Base-by-base conservation (phyloP, 2,113 vertebrate genomes). In the Hyaena hyaena region DNA sequence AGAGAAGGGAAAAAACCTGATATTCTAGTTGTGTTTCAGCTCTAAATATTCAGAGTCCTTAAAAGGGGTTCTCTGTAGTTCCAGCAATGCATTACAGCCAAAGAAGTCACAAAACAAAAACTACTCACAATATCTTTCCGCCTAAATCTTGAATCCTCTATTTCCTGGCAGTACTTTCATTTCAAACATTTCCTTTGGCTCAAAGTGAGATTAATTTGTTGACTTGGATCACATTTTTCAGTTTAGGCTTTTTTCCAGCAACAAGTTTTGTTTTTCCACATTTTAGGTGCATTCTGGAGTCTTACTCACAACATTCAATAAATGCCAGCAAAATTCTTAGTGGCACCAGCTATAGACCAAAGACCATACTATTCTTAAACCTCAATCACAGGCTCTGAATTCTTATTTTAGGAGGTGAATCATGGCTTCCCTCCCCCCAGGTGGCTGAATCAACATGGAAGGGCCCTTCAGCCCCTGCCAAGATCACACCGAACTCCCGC, bases 201-300 rank as follows among this genome's bases (percentile, higher is more conserved):
- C 73, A 87, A 94, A 97, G 39, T 94, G 81, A 95, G 95, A 95
- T 90, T 93, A 97, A 96, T 93, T 96, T 97, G 93, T 97, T 96
- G 96, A 97, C 90, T 93, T 98, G 96, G 96, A 95, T 92, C 73
- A 92, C 80, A 79, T 97, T 97, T 97, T 97, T 92, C 89, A 96
- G 84, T 88, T 95, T 53, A 96, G 95, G 93, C 96, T 97, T 90
- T 92, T 96, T 93, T 94, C 97, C 97, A 97, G 97, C 96, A 96
- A 93, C 87, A 96, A 98, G 95, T 96, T 97, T 96, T 97, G 95
- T 96, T 97, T 93, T 96, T 95, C 96, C 76, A 94, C 87, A 97
- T 97, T 97, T 97, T 95, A 96, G 98, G 97, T 97, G 94, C 92
- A 93, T 90, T 92, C 84, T 96, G 95, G 97, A 93, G 89, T 92